These are phyloP conservation scores for Eupeodes luniger DNA, from an alignment of 2,888 invertebrate species.

Conservation along the genomic window DNA sequence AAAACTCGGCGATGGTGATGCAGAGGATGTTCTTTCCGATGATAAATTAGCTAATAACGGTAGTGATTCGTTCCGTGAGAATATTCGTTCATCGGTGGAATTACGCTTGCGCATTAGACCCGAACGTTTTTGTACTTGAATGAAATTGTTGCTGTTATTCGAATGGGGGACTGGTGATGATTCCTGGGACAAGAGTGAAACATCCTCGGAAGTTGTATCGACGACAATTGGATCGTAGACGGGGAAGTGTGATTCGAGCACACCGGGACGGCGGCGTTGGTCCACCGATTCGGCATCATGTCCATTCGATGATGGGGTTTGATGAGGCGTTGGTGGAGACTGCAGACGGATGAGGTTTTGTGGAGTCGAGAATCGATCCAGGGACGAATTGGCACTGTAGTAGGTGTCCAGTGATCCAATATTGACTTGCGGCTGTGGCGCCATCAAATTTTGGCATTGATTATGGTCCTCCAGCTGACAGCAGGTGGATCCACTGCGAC, in stretches of 20 bases:
- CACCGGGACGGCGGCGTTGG: slow-evolving; percentile 79
- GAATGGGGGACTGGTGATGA: slow-evolving; percentile 77
- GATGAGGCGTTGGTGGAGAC: slow-evolving; percentile 38
- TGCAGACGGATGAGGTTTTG: slow-evolving; percentile 68
- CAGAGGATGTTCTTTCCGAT: slow-evolving; percentile 82
- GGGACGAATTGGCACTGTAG: slow-evolving; percentile 83
- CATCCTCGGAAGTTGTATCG: slow-evolving; percentile 76
- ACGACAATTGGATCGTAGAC: slow-evolving; percentile 77
- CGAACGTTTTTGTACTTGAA: slow-evolving; percentile 76
- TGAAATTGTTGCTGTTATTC: slow-evolving; percentile 66
- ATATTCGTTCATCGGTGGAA: slow-evolving; percentile 82
- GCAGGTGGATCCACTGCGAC: slow-evolving; percentile 79
- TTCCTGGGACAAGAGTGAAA: slow-evolving; percentile 74
- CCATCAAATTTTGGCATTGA: slow-evolving; percentile 77
- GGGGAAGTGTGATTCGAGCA: slow-evolving; percentile 84
- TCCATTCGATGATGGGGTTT: slow-evolving; percentile 57
- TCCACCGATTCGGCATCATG: slow-evolving; percentile 45
- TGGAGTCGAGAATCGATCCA: slow-evolving; percentile 80
- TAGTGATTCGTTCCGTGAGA: slow-evolving; percentile 85
- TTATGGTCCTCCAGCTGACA: slow-evolving; percentile 80
- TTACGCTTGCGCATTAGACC: slow-evolving; percentile 81
- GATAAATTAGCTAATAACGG: slow-evolving; percentile 85
- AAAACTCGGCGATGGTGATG: slow-evolving; percentile 84
- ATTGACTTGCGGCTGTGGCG: slow-evolving; percentile 73
- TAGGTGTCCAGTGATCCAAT: slow-evolving; percentile 82